Percentiles rank a stretch among this genome's conserved stretches.
Evolutionary conservation across 2,888 invertebrate species (phyloP).

Genomic region (Chrysomela aeneicollis): DNA sequence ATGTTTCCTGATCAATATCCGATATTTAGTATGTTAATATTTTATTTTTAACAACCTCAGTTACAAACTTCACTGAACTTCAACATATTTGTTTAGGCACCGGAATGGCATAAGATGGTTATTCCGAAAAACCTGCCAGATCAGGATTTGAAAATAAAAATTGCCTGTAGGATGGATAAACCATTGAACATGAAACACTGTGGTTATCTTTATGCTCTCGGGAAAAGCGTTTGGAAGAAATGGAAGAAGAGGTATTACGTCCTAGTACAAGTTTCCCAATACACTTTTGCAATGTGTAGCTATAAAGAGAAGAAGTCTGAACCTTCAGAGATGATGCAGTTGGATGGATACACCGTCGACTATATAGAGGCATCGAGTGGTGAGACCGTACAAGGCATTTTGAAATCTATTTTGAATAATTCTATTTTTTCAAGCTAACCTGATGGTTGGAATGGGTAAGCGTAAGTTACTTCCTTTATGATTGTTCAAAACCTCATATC

Average conservation of each 20-base stretch:
- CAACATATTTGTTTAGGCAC: constrained; percentile 69
- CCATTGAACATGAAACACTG: constrained; percentile 99
- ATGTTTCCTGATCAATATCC: too few species aligned
- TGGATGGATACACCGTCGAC: constrained; percentile 99
- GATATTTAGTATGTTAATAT: too few species aligned
- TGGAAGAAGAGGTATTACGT: constrained; percentile 99
- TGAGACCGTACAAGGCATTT: constrained; percentile 57
- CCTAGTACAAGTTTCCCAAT: constrained; percentile 98
- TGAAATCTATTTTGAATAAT: neutral
- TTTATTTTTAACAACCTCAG: too few species aligned
- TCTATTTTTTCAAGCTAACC: constrained; percentile 71
- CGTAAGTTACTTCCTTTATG: constrained; percentile 56
- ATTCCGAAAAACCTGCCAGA: constrained; percentile 95
- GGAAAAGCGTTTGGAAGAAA: constrained; percentile 98
- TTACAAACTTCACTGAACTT: too few species aligned
- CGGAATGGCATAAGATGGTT: constrained; percentile 98
- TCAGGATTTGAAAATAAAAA: constrained; percentile 95
- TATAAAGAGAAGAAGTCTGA: constrained; percentile 99
- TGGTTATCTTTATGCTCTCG: constrained; percentile 89
- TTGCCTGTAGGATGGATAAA: constrained; percentile 98
- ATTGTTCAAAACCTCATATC: constrained; percentile 21
- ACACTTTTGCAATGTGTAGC: constrained; percentile 99
- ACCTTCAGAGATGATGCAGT: constrained; percentile 99
- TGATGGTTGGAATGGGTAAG: constrained; percentile 92
- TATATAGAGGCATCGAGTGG: constrained; percentile 97